phyloP scores from a whole-genome alignment of 2,113 vertebrate genomes.

The Pseudorasbora parva region DNA sequence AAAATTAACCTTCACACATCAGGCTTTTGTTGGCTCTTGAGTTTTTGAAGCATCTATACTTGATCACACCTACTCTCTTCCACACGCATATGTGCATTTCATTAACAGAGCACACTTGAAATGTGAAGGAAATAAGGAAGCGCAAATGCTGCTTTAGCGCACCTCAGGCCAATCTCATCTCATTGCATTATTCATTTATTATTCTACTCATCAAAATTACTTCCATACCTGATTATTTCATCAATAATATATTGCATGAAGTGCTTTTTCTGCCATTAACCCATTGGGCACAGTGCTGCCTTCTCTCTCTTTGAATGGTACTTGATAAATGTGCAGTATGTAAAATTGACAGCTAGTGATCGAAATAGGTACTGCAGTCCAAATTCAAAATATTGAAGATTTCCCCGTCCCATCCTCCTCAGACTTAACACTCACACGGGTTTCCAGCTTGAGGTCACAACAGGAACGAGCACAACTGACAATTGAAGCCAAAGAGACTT shows the following conservation, averaged over 20 bases:
- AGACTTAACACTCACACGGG: too few species aligned
- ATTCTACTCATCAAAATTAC: conserved; percentile 71
- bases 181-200: conserved; percentile 62
- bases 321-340: neutral
- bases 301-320: neutral
- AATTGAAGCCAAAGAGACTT: too few species aligned
- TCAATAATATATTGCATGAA: conserved; percentile 70
- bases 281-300: neutral
- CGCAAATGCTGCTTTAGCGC: conserved; percentile 39
- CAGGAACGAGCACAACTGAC: too few species aligned
- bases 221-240: conserved; percentile 61
- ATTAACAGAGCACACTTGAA: conserved; percentile 5
- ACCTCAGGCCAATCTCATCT: conserved; percentile 38
- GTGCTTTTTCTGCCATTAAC: conserved; percentile 34
- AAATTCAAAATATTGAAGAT: too few species aligned
- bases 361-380: too few species aligned
- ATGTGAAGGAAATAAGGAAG: conserved; percentile 21
- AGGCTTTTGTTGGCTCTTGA: neutral
- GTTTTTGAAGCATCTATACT: neutral
- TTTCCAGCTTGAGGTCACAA: too few species aligned
- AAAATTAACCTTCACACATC: neutral
- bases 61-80: neutral
- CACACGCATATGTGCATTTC: neutral
- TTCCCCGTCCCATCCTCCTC: too few species aligned
- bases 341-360: too few species aligned